A percentile compares a stretch with the other conserved stretches of the same genome.
These are phyloP conservation scores for Dicerorhinus sumatrensis DNA, from an alignment of 2,113 vertebrate genomes.

Conservation along the genomic window DNA sequence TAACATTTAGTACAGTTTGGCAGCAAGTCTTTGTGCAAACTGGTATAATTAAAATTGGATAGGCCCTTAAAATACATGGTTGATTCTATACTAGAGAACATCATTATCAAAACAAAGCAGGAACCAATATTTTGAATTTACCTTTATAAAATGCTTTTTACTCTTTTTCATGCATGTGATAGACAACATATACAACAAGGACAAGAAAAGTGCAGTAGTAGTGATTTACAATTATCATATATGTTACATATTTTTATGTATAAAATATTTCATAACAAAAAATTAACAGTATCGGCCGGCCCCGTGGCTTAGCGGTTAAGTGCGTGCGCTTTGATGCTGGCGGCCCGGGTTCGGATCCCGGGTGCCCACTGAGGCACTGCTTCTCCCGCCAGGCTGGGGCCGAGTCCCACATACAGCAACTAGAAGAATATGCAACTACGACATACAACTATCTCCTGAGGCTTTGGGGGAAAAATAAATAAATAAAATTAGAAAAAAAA, in stretches of 20 bases:
- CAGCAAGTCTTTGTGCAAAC: not conserved
- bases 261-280: conserved; percentile 1
- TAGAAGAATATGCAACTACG: no score
- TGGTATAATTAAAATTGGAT: conserved; percentile 3
- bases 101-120: not conserved
- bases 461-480: no score
- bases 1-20: not conserved
- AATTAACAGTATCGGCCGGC: not conserved
- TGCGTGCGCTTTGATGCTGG: no score
- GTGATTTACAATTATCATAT: not conserved
- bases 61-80: not conserved
- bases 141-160: not conserved
- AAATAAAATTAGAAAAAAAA: no score
- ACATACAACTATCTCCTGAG: no score
- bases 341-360: no score
- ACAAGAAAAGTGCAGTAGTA: not conserved
- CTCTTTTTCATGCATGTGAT: not conserved
- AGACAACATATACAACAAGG: not conserved
- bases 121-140: not conserved
- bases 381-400: no score
- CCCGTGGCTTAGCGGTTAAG: no score
- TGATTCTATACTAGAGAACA: not conserved
- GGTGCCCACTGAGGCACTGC: no score
- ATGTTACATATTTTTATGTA: not conserved
- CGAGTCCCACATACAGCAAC: no score